Evolutionary conservation across 2,888 invertebrate genomes (phyloP).

Genomic region (Cheilosia urbana): DNA sequence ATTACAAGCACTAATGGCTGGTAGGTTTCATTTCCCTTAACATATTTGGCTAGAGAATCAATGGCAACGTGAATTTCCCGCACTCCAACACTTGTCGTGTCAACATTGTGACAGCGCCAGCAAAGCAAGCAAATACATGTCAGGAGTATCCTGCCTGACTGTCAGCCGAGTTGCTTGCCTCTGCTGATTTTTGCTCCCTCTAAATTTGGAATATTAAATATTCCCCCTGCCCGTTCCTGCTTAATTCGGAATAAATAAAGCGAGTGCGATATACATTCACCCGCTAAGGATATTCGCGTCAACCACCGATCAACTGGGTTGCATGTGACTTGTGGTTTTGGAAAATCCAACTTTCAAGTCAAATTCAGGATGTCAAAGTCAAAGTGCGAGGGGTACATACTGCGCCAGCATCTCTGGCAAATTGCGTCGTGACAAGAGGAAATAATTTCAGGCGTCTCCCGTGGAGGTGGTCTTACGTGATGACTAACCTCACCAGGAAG

Average conservation of each 20-base stretch:
- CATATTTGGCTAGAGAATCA: slow-evolving; percentile 66
- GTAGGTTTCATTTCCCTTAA: slow-evolving; percentile 72
- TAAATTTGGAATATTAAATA: slow-evolving; percentile 71
- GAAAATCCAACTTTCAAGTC: background rate
- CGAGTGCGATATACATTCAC: slow-evolving; percentile 59
- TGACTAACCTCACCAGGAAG: slow-evolving; percentile 67
- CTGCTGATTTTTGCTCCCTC: slow-evolving; percentile 22
- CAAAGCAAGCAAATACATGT: slow-evolving; percentile 58
- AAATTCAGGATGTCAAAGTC: slow-evolving; percentile 40
- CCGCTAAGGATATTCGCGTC: slow-evolving; percentile 62
- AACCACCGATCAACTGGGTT: slow-evolving; percentile 47
- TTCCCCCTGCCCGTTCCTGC: slow-evolving; percentile 51
- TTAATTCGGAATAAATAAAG: slow-evolving; percentile 58
- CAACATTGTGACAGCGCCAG: slow-evolving; percentile 68
- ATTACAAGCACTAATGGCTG: slow-evolving; percentile 74
- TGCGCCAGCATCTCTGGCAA: slow-evolving; percentile 2
- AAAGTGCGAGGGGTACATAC: slow-evolving; percentile 8
- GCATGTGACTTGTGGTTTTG: slow-evolving; percentile 45
- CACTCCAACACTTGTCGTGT: slow-evolving; percentile 40
- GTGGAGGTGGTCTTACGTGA: slow-evolving; percentile 28
- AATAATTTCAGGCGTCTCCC: slow-evolving; percentile 62
- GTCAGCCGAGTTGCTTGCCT: slow-evolving; percentile 26
- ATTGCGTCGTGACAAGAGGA: slow-evolving; percentile 62
- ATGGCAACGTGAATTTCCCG: slow-evolving; percentile 49
- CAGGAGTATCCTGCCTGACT: slow-evolving; percentile 66